Evolutionary conservation across 2,888 invertebrate genomes (phyloP).

Genomic region (Orthonevra nobilis): DNA sequence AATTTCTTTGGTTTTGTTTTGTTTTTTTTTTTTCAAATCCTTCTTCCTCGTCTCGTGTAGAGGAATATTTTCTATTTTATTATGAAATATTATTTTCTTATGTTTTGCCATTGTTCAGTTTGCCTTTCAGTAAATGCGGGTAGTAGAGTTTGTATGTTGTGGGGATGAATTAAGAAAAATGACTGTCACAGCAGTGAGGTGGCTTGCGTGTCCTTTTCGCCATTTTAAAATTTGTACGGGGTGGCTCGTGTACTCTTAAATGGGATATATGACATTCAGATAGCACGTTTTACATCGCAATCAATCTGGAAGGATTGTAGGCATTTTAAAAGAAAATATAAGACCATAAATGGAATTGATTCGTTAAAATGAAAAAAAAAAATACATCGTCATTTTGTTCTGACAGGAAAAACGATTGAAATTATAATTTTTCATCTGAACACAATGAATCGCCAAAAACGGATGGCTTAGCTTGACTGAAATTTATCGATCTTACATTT

Average conservation of each 20-base stretch:
- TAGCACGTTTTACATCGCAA: not conserved
- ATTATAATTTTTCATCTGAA: too few species aligned
- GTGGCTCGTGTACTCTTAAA: slow-evolving; percentile 46
- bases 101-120: slow-evolving; percentile 76
- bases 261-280: slow-evolving; percentile 13
- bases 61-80: slow-evolving; percentile 54
- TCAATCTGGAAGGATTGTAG: slow-evolving; percentile 21
- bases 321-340: slow-evolving; percentile 13
- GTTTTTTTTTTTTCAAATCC: slow-evolving; percentile 2
- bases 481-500: too few species aligned
- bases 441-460: too few species aligned
- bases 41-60: slow-evolving; percentile 25
- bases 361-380: too few species aligned
- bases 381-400: too few species aligned
- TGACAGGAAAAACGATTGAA: too few species aligned
- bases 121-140: slow-evolving; percentile 12
- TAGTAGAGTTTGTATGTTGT: not conserved
- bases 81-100: slow-evolving; percentile 80
- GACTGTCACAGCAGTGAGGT: slow-evolving; percentile 16
- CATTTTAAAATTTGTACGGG: slow-evolving; percentile 26
- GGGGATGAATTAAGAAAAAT: slow-evolving; percentile 50
- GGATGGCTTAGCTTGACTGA: too few species aligned
- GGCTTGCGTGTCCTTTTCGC: slow-evolving; percentile 3
- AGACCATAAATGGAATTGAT: slow-evolving; percentile 1
- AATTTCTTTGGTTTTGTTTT: too few species aligned